phyloP scores from a whole-genome alignment of 2,113 vertebrate species.

The Hemibagrus wyckioides region DNA sequence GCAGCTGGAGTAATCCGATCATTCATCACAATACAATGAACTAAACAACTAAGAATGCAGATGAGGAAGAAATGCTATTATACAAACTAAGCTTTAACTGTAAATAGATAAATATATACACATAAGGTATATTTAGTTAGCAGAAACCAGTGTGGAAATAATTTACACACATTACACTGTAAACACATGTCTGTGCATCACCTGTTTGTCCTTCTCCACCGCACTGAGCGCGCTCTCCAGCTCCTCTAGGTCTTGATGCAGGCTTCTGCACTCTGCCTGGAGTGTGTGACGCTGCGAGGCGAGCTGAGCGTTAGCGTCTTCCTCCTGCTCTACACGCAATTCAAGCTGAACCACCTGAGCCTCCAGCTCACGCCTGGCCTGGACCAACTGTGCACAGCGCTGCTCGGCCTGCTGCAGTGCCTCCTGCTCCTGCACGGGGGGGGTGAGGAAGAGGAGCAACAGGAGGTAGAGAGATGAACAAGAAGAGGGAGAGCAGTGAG shows the following conservation, averaged over 20 bases:
- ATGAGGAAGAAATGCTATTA: not conserved
- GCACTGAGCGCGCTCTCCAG: conserved; percentile 67
- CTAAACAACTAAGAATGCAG: not conserved
- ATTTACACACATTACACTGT: not conserved
- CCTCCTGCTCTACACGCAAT: conserved; percentile 72
- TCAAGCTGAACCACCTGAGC: conserved; percentile 67
- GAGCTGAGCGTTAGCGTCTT: conserved; percentile 66
- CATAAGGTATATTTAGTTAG: not conserved
- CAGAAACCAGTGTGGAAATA: not conserved
- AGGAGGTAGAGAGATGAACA: not conserved
- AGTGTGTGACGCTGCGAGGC: conserved; percentile 65
- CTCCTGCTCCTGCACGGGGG: conserved; percentile 67
- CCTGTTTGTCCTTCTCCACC: conserved; percentile 70
- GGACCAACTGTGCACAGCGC: conserved; percentile 69
- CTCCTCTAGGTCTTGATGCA: conserved; percentile 70
- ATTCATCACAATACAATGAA: conserved; percentile 26
- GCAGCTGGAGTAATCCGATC: conserved; percentile 10
- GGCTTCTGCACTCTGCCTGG: conserved; percentile 70
- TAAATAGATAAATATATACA: not conserved
- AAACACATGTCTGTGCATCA: conserved; percentile 32
- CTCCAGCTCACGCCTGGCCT: conserved; percentile 68
- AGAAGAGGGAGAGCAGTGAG: not conserved
- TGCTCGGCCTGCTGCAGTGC: conserved; percentile 67
- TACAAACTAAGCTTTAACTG: not conserved
- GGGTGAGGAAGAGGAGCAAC: not conserved